Evolutionary conservation across 1,140 invertebrate species (phyloP).

Genomic region (Solenopsis invicta): DNA sequence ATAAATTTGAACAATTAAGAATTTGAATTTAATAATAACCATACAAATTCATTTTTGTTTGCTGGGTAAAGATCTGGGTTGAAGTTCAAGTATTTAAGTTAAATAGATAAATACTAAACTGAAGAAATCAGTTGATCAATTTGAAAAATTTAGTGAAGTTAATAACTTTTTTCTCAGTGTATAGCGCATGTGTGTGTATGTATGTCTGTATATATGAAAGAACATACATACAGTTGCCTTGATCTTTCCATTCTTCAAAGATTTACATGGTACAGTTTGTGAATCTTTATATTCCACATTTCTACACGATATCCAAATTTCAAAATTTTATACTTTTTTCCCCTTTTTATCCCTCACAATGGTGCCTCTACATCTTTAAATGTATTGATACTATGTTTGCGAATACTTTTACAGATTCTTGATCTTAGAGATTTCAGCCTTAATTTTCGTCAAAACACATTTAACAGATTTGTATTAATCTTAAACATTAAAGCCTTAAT

Average conservation of each 20-base stretch:
- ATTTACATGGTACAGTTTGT: background rate
- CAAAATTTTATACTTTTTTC: background rate
- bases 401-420: too few species aligned
- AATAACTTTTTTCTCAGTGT: too few species aligned
- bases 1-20: too few species aligned
- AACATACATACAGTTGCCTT: background rate
- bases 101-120: too few species aligned
- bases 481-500: background rate
- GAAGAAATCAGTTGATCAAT: too few species aligned
- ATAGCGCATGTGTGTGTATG: too few species aligned
- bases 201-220: background rate
- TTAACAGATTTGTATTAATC: slow-evolving; percentile 3
- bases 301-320: background rate
- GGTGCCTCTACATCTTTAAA: background rate
- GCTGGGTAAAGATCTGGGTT: too few species aligned
- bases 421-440: background rate
- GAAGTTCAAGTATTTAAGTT: too few species aligned
- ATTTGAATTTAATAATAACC: too few species aligned
- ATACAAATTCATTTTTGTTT: too few species aligned
- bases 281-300: background rate
- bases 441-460: background rate
- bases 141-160: too few species aligned
- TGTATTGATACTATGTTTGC: background rate
- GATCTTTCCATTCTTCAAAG: background rate
- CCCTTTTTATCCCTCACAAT: background rate